A percentile compares a stretch with the other conserved stretches of the same genome.
Conservation (phyloP, 2,888 invertebrate genomes). For the Watsonalla cultraria region DNA sequence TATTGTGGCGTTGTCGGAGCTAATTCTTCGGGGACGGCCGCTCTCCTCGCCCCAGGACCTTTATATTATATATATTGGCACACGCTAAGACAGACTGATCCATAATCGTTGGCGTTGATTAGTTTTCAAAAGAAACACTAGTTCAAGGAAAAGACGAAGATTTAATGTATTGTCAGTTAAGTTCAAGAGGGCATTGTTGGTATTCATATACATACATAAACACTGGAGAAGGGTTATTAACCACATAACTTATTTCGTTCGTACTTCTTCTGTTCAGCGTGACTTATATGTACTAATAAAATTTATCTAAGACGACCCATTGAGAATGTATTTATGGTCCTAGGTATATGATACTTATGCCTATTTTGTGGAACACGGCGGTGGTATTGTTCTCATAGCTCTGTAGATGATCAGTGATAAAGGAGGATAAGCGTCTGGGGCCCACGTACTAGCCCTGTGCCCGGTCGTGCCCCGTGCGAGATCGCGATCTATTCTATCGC, state of each 20-base stretch:
- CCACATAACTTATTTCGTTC: no score
- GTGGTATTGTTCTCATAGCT: constrained; percentile 57
- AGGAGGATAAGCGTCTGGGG: constrained; percentile 49
- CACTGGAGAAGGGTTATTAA: constrained; percentile 16
- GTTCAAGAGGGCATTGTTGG: constrained; percentile 27
- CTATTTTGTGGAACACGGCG: constrained; percentile 54
- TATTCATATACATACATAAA: constrained; percentile 10
- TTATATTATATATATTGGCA: constrained; percentile 61
- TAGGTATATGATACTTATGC: constrained; percentile 40
- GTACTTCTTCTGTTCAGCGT: no score
- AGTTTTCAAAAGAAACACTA: constrained; percentile 66
- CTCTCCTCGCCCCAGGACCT: constrained; percentile 49
- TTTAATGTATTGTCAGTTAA: constrained; percentile 49
- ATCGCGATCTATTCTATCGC: constrained; percentile 56
- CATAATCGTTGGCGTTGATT: constrained; percentile 66
- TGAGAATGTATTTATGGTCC: constrained; percentile 3
- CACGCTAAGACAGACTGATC: constrained; percentile 51
- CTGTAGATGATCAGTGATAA: constrained; percentile 58
- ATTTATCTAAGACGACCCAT: no score
- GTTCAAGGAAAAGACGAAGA: constrained; percentile 55
- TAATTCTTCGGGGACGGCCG: constrained; percentile 60
- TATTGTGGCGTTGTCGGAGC: constrained; percentile 71
- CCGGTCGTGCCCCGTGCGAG: constrained; percentile 58
- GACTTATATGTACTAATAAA: no score
- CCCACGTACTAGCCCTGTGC: constrained; percentile 55